Conservation (phyloP, 2,113 vertebrate species). For the Stomatorhinus ivindoensis region DNA sequence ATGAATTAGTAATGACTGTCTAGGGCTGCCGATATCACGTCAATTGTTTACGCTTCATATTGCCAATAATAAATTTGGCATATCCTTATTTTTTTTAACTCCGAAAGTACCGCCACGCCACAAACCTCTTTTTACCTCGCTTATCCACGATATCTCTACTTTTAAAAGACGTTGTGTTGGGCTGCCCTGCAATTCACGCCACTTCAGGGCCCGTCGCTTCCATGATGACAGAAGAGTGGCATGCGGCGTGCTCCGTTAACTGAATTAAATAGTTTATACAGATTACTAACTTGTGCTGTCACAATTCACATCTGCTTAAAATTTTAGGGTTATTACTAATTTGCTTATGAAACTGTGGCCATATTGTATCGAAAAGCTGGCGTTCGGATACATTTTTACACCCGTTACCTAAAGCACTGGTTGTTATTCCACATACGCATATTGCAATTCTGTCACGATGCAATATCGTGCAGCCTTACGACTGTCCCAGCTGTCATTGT, state of each 20-base stretch:
- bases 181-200: neutral
- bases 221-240: neutral
- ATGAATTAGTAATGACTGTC: neutral
- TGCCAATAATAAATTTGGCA: neutral
- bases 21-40: neutral
- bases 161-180: neutral
- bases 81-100: neutral
- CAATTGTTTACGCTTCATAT: neutral
- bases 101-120: neutral
- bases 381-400: neutral
- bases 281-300: neutral
- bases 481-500: neutral
- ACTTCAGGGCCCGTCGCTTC: neutral
- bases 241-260: neutral
- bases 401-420: neutral
- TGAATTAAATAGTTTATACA: neutral
- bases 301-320: neutral
- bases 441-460: neutral
- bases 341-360: neutral
- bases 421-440: neutral
- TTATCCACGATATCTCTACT: neutral
- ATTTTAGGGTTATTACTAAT: neutral
- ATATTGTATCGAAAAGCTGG: neutral
- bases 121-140: neutral
- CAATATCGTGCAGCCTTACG: neutral